A percentile compares a stretch with the other conserved stretches of the same genome.
phyloP scores from a whole-genome alignment of 2,888 invertebrate species.

The Chrysodeixis includens region DNA sequence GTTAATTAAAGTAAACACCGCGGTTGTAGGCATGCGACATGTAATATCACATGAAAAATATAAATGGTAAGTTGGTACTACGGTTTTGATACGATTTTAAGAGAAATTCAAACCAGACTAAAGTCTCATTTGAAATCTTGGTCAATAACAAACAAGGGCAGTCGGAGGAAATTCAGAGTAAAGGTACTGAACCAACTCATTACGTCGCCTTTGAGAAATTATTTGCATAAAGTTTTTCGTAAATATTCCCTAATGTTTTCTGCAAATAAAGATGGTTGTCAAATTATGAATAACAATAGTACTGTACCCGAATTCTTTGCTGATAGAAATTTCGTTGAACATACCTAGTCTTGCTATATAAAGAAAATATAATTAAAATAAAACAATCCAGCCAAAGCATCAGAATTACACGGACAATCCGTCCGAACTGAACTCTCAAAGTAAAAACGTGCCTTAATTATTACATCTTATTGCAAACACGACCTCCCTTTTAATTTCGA shows the following conservation, averaged over 20 bases:
- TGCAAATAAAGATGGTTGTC: background rate
- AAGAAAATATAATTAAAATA: background rate
- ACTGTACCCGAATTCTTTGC: too few species aligned
- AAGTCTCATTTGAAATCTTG: background rate
- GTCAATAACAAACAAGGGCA: slow-evolving; percentile 5
- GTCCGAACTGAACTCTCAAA: slow-evolving; percentile 1
- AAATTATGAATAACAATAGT: background rate
- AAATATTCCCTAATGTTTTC: background rate
- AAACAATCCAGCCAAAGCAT: background rate
- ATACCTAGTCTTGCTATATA: background rate
- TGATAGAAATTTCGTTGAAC: too few species aligned
- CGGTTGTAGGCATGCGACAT: background rate
- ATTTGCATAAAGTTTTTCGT: slow-evolving; percentile 19
- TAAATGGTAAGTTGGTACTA: background rate
- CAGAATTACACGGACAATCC: slow-evolving; percentile 14
- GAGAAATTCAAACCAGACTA: background rate
- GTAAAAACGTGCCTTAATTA: slow-evolving; percentile 35
- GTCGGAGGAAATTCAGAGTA: slow-evolving; percentile 14
- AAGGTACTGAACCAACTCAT: slow-evolving; percentile 26
- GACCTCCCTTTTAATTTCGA: slow-evolving; percentile 48
- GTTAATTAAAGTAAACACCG: background rate
- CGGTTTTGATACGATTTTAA: too few species aligned
- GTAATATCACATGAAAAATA: background rate
- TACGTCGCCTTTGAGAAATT: slow-evolving; percentile 15
- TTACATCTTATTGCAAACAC: slow-evolving; percentile 32